Base-by-base conservation (phyloP, 2,797 vertebrate species). In the Alcedo quadribrachys region DNA sequence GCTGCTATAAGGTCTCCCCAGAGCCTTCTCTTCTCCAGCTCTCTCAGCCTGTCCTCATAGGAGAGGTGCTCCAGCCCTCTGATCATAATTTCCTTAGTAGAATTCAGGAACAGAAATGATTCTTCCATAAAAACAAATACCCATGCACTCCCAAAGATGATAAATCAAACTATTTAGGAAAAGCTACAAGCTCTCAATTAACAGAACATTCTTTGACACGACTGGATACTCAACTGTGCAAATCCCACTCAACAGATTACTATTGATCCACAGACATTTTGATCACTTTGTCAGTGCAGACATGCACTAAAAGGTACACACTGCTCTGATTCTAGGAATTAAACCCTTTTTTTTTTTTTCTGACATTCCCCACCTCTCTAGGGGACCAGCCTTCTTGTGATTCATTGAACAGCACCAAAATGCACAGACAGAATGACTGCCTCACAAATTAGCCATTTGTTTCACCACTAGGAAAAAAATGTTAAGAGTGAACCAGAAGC, bases 131-230 rank as follows among this genome's bases (percentile, higher is more conserved):
- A 62, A 78, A 81, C 15, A 8, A 65, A 50, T 37, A 54, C 21
- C 35, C 67, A 19, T 48, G 33, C 24, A 24, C 33, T 90, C 50
- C 24, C 43, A 68, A 90, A 90, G 46, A 80, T 32, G 60, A 89
- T 67, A 71, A 54, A 50, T 76, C 65, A 27, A 27, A 16, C 48
- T 61, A 51, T 57, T 65, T 42, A 37, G 17, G 61, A 46, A 90
- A 94, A 93, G 80, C 16, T n/a, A 27, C 75, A 85, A 85, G 63
- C 50, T 87, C 89, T 63, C 75, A 62, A 87, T 84, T 87, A 86
- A 80, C 55, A 57, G 25, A 51, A 82, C 0, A 2, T 12, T 50
- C 73, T 65, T 81, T 58, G 62, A 58, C 35, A 20, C 60, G 74
- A 88, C 70, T 74, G 53, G 65, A 75, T 13, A 35, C 45, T 80